Evolutionary conservation across 2,113 vertebrate genomes (phyloP).

Genomic region (Acrocephalus kingi): DNA sequence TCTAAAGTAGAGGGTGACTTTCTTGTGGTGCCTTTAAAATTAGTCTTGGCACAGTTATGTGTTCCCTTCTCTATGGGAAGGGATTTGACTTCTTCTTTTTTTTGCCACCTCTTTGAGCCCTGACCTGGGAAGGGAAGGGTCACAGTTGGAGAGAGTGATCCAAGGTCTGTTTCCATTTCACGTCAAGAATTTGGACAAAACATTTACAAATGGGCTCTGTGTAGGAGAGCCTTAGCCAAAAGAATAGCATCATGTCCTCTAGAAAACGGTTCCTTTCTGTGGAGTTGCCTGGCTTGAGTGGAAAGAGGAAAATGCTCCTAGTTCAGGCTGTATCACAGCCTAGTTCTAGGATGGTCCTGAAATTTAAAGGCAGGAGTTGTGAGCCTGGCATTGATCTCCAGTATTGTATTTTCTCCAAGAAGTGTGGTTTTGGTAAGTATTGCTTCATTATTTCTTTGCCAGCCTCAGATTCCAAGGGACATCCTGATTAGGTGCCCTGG

Average conservation of each 20-base stretch:
- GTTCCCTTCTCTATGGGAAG: background rate
- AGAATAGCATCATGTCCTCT: background rate
- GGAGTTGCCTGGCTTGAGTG: background rate
- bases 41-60: background rate
- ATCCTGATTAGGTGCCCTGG: background rate
- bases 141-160: background rate
- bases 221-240: background rate
- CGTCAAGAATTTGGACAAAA: background rate
- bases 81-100: background rate
- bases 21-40: background rate
- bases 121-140: background rate
- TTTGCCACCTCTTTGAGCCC: background rate
- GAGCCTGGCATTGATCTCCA: background rate
- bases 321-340: background rate
- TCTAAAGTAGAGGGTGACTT: background rate
- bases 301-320: background rate
- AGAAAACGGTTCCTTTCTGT: background rate
- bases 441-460: background rate
- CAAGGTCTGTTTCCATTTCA: background rate
- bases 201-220: background rate
- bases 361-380: background rate
- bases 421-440: background rate
- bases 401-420: rapidly evolving
- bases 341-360: background rate
- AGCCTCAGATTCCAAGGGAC: background rate